Evolutionary conservation across 2,113 vertebrate genomes (phyloP), one percentile per base, ranked within the genome.

Genomic region (Oryzias javanicus): DNA sequence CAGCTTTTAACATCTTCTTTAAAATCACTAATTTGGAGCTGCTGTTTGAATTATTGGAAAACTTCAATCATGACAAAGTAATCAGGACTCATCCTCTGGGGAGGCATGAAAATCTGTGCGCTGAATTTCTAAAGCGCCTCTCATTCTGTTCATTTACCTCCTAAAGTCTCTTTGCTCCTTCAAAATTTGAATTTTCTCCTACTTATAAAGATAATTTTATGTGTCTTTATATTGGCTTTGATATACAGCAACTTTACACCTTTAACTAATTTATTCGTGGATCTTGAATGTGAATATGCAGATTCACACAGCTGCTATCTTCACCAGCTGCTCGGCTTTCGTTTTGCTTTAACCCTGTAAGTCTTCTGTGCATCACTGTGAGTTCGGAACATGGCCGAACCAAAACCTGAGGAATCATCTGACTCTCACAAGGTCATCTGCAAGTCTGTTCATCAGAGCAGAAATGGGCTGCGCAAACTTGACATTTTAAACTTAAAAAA

Each of bases 311-410:
- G 45, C 4, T 27, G 15, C 25, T 57, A 42, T 57, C 55, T 48
- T 17, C 27, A 48, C 56, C n/a, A 35, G n/a, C 45, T 59, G 24
- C 44, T 59, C 25, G 20, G n/a, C 44, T 59, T 44, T 45, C 35
- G 4, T 59, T 46, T 17, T 45, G 25, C 42, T 40, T 12, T 59
- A 40, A 60, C 3, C 14, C 14, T 49, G 18, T 41, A 49, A 60
- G 35, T 49, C 27, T 19, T 40, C 42, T 18, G 18, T 41, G n/a
- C 16, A 51, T 14, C 41, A 14, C 1, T 44, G 7, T 13, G 5
- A 41, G 19, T 42, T 29, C 27, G 6, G 27, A 29, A 29, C 27
- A 29, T 29, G 35, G 2, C 35, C 10, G 29, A 35, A 35, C 8
- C 29, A 2, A 35, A 35, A 35, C 12, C 35, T 12, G 35, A 35